Conservation (phyloP, 2,113 vertebrate species). For the Gnathonemus longibarbis region DNA sequence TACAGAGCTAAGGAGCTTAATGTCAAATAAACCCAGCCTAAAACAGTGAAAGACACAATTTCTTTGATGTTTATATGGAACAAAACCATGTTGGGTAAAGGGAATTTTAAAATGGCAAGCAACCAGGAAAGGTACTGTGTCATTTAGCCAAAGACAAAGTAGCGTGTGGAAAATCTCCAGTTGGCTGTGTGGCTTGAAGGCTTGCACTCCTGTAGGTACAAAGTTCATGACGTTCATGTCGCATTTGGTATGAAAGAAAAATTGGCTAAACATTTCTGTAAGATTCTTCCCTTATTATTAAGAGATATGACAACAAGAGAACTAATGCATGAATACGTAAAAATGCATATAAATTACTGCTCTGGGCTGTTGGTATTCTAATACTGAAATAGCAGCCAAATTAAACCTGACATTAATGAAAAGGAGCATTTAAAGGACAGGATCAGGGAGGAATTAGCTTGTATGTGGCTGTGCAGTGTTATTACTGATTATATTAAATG, state of each 20-base stretch:
- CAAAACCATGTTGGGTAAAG: not conserved
- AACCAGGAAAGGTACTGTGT: not conserved
- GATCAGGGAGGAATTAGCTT: not conserved
- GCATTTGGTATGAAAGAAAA: not conserved
- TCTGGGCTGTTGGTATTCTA: not conserved
- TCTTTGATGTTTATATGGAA: not conserved
- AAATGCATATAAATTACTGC: not conserved
- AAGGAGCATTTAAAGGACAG: not conserved
- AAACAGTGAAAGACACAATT: not conserved
- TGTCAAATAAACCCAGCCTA: not conserved
- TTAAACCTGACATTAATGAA: not conserved
- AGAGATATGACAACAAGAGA: not conserved
- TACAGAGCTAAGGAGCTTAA: not conserved
- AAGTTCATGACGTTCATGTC: not conserved
- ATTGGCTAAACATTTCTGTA: not conserved
- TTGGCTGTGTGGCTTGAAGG: not conserved
- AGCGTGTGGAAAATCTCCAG: not conserved
- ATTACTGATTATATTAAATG: not conserved
- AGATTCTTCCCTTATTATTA: not conserved
- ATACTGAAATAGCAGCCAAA: not conserved
- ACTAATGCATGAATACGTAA: not conserved
- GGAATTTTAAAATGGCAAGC: not conserved
- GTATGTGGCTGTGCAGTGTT: not conserved
- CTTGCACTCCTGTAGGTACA: not conserved
- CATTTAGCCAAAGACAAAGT: not conserved